A percentile compares a stretch with the other conserved stretches of the same genome.
Evolutionary conservation across 2,113 vertebrate species (phyloP).

Genomic region (Tragelaphus buxtoni): DNA sequence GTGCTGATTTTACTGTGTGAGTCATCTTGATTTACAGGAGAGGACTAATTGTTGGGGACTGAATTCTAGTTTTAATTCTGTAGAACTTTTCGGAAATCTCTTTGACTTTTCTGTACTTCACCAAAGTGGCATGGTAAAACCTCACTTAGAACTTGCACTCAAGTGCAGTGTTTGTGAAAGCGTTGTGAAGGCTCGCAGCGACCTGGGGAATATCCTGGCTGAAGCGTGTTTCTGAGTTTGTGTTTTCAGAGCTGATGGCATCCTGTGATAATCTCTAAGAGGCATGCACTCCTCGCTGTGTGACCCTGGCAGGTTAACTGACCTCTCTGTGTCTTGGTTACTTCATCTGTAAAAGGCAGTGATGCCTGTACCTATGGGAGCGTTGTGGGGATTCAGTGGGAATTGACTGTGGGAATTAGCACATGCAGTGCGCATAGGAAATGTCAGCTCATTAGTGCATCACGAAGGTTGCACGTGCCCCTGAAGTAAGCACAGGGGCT

Average conservation of each 20-base stretch:
- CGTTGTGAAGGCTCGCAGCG: neutral
- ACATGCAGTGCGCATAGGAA: neutral
- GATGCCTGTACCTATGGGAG: neutral
- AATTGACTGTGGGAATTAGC: neutral
- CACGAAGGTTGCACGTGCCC: too few species aligned
- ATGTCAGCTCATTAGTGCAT: neutral
- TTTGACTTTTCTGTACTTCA: neutral
- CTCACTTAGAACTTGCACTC: neutral
- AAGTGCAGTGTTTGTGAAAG: neutral
- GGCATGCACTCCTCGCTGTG: neutral
- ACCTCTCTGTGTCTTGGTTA: neutral
- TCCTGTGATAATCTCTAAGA: neutral
- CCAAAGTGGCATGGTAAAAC: neutral
- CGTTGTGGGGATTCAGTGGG: neutral
- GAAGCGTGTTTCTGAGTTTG: neutral
- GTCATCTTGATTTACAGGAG: neutral
- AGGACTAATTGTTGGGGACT: neutral
- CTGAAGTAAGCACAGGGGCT: neutral
- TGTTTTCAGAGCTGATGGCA: neutral
- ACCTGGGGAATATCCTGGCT: neutral
- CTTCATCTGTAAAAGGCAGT: neutral
- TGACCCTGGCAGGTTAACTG: neutral
- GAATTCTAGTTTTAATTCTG: neutral
- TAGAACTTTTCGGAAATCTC: neutral
- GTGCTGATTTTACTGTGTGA: neutral